Percentiles rank a stretch among this genome's conserved stretches.
Conservation (phyloP, 1,140 invertebrate genomes). For the Drosophila arizonae region DNA sequence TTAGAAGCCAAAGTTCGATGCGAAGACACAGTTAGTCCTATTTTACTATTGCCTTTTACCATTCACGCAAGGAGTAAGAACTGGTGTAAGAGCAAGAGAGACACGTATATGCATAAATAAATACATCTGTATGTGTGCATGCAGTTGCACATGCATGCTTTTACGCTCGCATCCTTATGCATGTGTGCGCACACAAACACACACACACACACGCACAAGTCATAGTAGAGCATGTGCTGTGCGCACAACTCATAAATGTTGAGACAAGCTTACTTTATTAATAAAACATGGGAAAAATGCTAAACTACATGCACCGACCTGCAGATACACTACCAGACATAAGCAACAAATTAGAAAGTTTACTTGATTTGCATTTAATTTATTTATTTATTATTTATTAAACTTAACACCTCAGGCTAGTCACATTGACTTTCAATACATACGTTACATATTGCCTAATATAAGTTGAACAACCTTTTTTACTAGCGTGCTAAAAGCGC, state of each 20-base stretch:
- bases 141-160: no score
- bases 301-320: not conserved
- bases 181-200: not conserved
- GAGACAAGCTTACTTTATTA: slow-evolving; percentile 21
- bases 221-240: not conserved
- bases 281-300: not conserved
- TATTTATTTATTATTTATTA: not conserved
- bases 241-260: slow-evolving; percentile 22
- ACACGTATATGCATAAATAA: not conserved
- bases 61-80: not conserved
- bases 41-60: slow-evolving; percentile 39
- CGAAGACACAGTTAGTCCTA: slow-evolving; percentile 32
- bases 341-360: not conserved
- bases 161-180: not conserved
- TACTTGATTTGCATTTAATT: not conserved
- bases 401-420: not conserved
- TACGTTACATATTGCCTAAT: not conserved
- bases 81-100: not conserved
- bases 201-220: not conserved
- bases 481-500: slow-evolving; percentile 11
- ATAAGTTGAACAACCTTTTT: slow-evolving; percentile 11
- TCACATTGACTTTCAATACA: not conserved
- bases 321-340: slow-evolving; percentile 1
- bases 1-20: slow-evolving; percentile 73
- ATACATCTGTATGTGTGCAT: no score